phyloP scores from a whole-genome alignment of 2,888 invertebrate genomes.

The Pheosia tremula region DNA sequence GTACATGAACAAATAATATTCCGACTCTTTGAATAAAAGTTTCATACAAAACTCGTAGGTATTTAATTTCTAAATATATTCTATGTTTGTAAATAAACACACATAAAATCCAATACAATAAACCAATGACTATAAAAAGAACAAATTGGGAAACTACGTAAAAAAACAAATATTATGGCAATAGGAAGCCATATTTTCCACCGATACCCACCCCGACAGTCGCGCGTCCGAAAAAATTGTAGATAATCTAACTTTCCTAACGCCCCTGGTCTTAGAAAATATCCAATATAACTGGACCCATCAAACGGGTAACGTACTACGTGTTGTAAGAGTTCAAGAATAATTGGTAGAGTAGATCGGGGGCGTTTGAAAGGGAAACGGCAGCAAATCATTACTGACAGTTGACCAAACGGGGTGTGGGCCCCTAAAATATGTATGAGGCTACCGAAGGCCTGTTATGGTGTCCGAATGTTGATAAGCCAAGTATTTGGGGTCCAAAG shows the following conservation, averaged over 20 bases:
- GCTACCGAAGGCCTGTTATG: constrained; percentile 80
- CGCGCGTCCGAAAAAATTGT: constrained; percentile 79
- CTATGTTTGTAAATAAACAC: not conserved
- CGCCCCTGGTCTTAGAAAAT: constrained; percentile 66
- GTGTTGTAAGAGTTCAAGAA: constrained; percentile 34
- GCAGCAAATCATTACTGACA: constrained; percentile 85
- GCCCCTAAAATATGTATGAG: constrained; percentile 84
- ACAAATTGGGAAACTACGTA: constrained; percentile 58
- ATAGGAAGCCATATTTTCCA: constrained; percentile 83
- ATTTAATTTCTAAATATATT: no score
- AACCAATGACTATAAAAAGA: constrained; percentile 27
- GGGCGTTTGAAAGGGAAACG: constrained; percentile 75
- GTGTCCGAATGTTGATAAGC: constrained; percentile 85
- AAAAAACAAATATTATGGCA: constrained; percentile 64
- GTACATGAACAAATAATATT: no score
- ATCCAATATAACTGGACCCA: constrained; percentile 43
- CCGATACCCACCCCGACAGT: constrained; percentile 75
- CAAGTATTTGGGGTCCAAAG: constrained; percentile 72
- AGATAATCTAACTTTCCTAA: constrained; percentile 82
- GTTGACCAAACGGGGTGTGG: constrained; percentile 82
- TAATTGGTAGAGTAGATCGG: constrained; percentile 52
- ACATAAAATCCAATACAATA: not conserved
- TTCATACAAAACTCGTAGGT: not conserved
- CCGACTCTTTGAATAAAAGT: no score
- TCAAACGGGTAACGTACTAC: not conserved